Evolutionary conservation across 2,113 vertebrate species (phyloP).

Genomic region (Fulmarus glacialis): DNA sequence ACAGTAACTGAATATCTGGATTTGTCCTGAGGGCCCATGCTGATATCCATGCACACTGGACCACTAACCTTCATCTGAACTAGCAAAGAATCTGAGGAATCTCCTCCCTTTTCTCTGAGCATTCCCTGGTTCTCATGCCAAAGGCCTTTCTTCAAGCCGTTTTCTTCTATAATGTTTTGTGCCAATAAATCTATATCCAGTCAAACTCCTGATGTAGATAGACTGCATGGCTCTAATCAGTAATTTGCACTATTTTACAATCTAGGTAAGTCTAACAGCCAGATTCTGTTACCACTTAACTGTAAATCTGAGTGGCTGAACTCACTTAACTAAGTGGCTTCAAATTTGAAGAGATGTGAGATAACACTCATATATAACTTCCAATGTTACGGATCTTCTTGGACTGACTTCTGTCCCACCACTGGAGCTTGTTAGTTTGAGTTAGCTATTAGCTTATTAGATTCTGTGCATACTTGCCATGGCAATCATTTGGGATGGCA

Average conservation of each 20-base stretch:
- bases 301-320: neutral
- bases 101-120: neutral
- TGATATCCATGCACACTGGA: neutral
- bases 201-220: neutral
- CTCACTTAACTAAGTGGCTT: neutral
- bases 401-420: neutral
- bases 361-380: neutral
- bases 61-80: neutral
- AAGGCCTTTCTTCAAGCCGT: neutral
- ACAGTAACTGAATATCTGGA: neutral
- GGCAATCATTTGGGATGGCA: conserved; percentile 30
- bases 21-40: neutral
- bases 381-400: neutral
- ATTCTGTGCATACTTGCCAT: neutral
- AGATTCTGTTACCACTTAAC: neutral
- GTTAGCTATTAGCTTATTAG: neutral
- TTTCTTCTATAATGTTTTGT: neutral
- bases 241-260: neutral
- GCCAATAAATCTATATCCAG: neutral
- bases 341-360: neutral
- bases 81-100: neutral
- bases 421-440: neutral
- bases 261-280: neutral
- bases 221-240: neutral
- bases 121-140: neutral